Percentiles rank a stretch among this genome's conserved stretches.
Conservation (phyloP, 2,888 invertebrate species). For the Eudasyphora cyanicolor region DNA sequence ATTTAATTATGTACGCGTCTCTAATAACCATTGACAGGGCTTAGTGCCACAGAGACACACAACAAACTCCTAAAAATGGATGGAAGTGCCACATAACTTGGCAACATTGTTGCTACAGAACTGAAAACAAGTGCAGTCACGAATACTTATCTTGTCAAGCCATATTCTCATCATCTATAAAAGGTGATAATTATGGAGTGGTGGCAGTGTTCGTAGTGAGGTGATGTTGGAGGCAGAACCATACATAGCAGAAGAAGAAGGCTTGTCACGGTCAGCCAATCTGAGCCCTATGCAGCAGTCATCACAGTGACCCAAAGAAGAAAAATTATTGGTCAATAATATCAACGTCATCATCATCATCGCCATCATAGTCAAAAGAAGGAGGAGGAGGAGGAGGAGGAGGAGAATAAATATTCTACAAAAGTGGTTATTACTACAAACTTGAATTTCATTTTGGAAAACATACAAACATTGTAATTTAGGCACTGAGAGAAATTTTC, state of each 20-base stretch:
- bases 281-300: not conserved
- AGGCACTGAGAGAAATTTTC: no score
- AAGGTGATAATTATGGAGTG: constrained; percentile 11
- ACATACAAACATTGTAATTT: no score
- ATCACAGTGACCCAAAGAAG: not conserved
- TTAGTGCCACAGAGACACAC: constrained; percentile 1
- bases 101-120: constrained; percentile 2
- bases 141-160: constrained; percentile 6
- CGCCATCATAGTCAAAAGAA: not conserved
- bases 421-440: constrained; percentile 5
- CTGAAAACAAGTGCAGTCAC: not conserved
- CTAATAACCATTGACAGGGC: not conserved
- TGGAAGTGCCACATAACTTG: not conserved
- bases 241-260: no score
- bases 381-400: not conserved
- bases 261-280: not conserved
- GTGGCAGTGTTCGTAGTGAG: no score
- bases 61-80: no score
- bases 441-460: no score
- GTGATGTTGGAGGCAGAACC: not conserved
- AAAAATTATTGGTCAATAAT: not conserved
- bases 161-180: not conserved
- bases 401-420: not conserved
- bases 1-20: not conserved
- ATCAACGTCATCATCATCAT: not conserved